Evolutionary conservation across 2,797 vertebrate species (phyloP), one percentile per base, ranked within the genome.

Genomic region (Trachurus trachurus): DNA sequence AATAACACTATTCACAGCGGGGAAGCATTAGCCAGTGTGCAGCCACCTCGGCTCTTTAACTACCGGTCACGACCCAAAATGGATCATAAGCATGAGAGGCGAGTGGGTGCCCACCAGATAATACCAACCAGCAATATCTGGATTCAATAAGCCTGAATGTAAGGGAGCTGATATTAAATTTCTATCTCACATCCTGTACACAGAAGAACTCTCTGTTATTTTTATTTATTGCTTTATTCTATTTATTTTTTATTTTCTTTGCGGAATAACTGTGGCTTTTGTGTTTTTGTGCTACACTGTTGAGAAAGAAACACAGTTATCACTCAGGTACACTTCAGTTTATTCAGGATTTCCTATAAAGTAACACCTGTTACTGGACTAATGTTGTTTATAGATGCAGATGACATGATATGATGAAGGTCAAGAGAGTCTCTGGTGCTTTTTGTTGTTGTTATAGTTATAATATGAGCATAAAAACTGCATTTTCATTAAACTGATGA

Each of bases 31-130:
- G 59, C 56, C 75, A 54, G 10, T 19, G 56, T 26, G 45, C 66
- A 75, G 31, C 80, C 39, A 83, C 73, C 74, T 78, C 12, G 15
- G n/a, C 59, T 49, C 45, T 70, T 76, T 82, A 82, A 82, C 81
- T 59, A 67, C 63, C 60, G 83, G 81, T 73, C 83, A 69, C 10
- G 64, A 85, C 69, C 73, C 50, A 72, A 74, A 77, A 26, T 70
- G 74, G 45, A 84, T 81, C 59, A 44, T 59, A n/a, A 61, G 74
- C 61, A 78, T 65, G 64, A 42, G 50, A 47, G n/a, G 57, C 6
- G 16, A 73, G 64, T 22, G 65, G 66, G 45, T 9, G 61, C n/a
- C 52, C 49, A 56, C 50, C 21, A 79, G 79, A 78, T 76, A 79
- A 74, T 62, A 26, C 26, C 15, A 47, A 34, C 5, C 15, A 52